Evolutionary conservation across 2,888 invertebrate genomes (phyloP).

Genomic region (Drosophila mimica): DNA sequence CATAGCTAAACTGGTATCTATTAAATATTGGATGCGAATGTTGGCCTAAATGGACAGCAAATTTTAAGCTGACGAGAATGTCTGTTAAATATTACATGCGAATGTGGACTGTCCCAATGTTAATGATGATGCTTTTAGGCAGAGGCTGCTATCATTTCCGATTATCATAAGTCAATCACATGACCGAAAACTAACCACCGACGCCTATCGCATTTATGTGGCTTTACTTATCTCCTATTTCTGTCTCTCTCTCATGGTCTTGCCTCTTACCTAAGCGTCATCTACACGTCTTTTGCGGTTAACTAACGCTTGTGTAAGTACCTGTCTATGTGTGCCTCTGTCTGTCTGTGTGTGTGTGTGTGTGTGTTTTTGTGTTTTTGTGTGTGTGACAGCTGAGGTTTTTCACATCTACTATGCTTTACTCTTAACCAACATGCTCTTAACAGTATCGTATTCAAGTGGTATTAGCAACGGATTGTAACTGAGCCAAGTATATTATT

Average conservation of each 20-base stretch:
- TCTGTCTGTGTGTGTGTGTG: neutral
- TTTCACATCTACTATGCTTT: constrained; percentile 15
- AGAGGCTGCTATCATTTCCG: constrained; percentile 26
- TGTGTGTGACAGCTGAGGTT: constrained; percentile 25
- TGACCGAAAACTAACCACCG: constrained; percentile 50
- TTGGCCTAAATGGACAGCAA: neutral
- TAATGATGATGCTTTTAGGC: constrained; percentile 25
- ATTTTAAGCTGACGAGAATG: constrained; percentile 12
- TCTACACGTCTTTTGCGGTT: constrained; percentile 64
- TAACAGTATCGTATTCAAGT: constrained; percentile 30
- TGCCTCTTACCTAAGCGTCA: constrained; percentile 64
- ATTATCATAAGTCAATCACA: constrained; percentile 65
- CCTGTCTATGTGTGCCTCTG: constrained; percentile 1
- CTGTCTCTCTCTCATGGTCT: constrained; percentile 22
- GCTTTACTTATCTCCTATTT: constrained; percentile 7
- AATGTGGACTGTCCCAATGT: constrained; percentile 3
- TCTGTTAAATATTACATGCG: neutral
- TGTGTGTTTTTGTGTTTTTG: neutral
- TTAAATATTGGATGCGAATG: neutral
- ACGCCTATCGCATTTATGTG: constrained; percentile 22
- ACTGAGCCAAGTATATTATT: constrained; percentile 14
- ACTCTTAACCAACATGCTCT: constrained; percentile 7
- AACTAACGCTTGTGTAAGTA: constrained; percentile 41
- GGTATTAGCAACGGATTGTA: constrained; percentile 31
- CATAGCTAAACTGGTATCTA: constrained; percentile 9